These are phyloP conservation scores for Lophius piscatorius DNA, from an alignment of 2,113 vertebrate genomes.

Conservation along the genomic window DNA sequence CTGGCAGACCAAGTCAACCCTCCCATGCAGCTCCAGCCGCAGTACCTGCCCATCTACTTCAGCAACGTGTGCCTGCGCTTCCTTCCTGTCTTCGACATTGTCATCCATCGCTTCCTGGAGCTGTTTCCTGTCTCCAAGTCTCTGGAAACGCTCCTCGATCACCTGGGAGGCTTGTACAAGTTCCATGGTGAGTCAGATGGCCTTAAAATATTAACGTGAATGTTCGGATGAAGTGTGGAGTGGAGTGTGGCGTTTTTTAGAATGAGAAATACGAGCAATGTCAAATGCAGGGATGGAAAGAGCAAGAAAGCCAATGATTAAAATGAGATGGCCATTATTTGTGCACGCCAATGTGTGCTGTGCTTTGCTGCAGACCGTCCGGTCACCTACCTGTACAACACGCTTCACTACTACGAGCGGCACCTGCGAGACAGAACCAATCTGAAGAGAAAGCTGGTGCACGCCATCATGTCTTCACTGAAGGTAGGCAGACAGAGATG, in stretches of 20 bases:
- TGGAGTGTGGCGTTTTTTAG: too few species aligned
- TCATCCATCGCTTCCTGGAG: conserved; percentile 98
- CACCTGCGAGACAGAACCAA: conserved; percentile 91
- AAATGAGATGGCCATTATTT: background rate
- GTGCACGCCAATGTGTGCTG: background rate
- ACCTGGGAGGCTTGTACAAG: conserved; percentile 96
- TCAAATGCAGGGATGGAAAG: too few species aligned
- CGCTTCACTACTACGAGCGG: conserved; percentile 95
- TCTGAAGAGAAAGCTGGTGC: conserved; percentile 96
- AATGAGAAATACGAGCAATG: too few species aligned
- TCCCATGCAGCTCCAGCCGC: conserved; percentile 92
- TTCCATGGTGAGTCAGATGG: conserved; percentile 88
- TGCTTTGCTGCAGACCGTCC: conserved; percentile 86
- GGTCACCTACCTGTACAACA: conserved; percentile 98
- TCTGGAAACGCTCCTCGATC: conserved; percentile 94
- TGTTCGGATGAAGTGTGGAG: background rate
- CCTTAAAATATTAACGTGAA: background rate
- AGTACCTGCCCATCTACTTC: conserved; percentile 98
- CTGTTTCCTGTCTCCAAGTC: conserved; percentile 97
- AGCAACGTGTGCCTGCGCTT: conserved; percentile 98
- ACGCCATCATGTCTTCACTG: conserved; percentile 96
- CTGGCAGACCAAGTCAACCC: conserved; percentile 97
- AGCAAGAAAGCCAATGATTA: too few species aligned
- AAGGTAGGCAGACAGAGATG: conserved; percentile 71
- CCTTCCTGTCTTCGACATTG: conserved; percentile 97